Percentiles rank a stretch among this genome's conserved stretches.
These are phyloP conservation scores for Hypothenemus hampei DNA, from an alignment of 1,140 invertebrate species.

Conservation along the genomic window DNA sequence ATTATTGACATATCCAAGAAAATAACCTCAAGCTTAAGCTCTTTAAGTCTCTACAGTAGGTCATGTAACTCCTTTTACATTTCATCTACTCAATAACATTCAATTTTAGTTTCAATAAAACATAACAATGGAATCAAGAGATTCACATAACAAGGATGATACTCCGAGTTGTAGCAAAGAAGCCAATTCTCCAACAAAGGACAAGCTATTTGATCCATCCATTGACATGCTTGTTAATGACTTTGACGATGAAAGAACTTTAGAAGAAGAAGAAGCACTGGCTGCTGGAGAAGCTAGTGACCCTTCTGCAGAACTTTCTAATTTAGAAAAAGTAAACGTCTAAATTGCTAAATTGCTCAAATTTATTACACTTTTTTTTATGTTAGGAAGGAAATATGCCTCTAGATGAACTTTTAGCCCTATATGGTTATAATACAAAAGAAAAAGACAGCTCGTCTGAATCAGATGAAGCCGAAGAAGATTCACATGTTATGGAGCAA, in stretches of 20 bases:
- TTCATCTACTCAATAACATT: no score
- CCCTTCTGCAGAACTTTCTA: slow-evolving; percentile 81
- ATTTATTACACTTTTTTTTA: slow-evolving; percentile 1
- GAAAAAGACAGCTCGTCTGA: slow-evolving; percentile 43
- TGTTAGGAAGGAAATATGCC: slow-evolving; percentile 81
- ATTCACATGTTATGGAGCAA: slow-evolving; percentile 26
- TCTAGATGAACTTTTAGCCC: slow-evolving; percentile 82
- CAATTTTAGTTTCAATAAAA: no score
- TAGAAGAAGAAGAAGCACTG: slow-evolving; percentile 94
- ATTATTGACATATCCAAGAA: no score
- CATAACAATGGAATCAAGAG: slow-evolving; percentile 40
- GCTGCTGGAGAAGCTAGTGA: slow-evolving; percentile 75
- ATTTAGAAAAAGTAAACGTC: slow-evolving; percentile 69
- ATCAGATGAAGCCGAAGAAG: slow-evolving; percentile 37
- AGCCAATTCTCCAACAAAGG: slow-evolving; percentile 37
- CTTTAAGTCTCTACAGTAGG: no score
- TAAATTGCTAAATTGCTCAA: no score
- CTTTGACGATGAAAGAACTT: slow-evolving; percentile 92
- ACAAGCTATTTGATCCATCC: slow-evolving; percentile 57
- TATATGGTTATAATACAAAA: slow-evolving; percentile 69
- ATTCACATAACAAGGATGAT: slow-evolving; percentile 31
- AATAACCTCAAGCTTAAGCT: no score
- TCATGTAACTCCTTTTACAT: no score
- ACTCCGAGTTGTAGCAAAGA: slow-evolving; percentile 10
- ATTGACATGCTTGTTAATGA: slow-evolving; percentile 94